Evolutionary conservation across 1,140 invertebrate genomes (phyloP).

Genomic region (Drosophila novamexicana): DNA sequence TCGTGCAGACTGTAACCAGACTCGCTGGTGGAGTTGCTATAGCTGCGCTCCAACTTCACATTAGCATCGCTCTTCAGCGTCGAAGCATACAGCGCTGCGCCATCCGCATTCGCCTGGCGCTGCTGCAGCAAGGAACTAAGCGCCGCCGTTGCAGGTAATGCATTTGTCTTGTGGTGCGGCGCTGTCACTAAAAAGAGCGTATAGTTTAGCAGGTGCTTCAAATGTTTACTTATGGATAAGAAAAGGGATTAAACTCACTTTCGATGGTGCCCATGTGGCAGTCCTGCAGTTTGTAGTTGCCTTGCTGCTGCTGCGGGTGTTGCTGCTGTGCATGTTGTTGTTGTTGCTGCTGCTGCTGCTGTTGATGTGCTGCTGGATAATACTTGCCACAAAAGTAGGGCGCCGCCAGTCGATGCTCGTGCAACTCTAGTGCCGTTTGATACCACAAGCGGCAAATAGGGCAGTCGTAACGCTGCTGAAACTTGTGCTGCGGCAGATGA

Average conservation of each 20-base stretch:
- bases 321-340: conserved; percentile 33
- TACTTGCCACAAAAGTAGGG: conserved; percentile 80
- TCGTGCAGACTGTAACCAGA: conserved; percentile 66
- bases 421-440: conserved; percentile 68
- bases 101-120: conserved; percentile 70
- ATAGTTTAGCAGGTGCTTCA: background rate
- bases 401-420: conserved; percentile 72
- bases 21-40: conserved; percentile 70
- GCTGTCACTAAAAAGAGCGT: conserved; percentile 36
- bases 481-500: conserved; percentile 74
- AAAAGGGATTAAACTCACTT: conserved; percentile 44
- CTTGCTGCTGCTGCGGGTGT: conserved; percentile 39
- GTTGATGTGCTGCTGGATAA: conserved; percentile 53
- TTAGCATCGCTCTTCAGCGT: conserved; percentile 56
- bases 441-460: conserved; percentile 80
- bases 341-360: conserved; percentile 25
- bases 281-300: conserved; percentile 75
- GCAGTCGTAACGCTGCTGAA: conserved; percentile 76
- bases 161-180: conserved; percentile 42
- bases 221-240: background rate
- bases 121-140: conserved; percentile 68
- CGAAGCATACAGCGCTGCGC: conserved; percentile 53
- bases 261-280: conserved; percentile 76
- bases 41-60: conserved; percentile 71
- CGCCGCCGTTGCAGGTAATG: conserved; percentile 62